These are phyloP conservation scores for Hydrochoerus hydrochaeris DNA, from an alignment of 2,113 vertebrate genomes.

Conservation along the genomic window DNA sequence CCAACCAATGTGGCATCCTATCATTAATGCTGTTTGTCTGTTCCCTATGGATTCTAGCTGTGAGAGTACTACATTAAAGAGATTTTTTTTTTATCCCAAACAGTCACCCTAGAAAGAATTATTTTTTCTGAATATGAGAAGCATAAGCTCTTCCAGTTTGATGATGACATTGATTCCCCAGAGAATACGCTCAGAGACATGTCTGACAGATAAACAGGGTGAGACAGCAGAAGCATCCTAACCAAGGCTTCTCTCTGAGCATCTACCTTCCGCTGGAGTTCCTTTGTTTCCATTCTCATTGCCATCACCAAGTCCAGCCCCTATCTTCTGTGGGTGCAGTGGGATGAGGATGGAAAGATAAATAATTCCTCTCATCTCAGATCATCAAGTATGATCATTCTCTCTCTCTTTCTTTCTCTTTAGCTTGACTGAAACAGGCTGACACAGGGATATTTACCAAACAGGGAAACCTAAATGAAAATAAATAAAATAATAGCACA, in stretches of 20 bases:
- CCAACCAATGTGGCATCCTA: neutral
- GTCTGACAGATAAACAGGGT: neutral
- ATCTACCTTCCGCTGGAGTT: constrained; percentile 12
- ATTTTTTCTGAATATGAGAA: neutral
- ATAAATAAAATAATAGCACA: constrained; percentile 12
- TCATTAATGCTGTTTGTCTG: neutral
- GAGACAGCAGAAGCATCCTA: neutral
- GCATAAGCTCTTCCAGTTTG: neutral
- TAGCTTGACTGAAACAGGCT: neutral
- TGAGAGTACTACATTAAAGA: neutral
- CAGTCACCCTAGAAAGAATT: neutral
- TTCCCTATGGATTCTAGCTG: neutral
- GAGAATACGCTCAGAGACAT: neutral
- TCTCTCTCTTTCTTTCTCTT: neutral
- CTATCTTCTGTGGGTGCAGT: neutral
- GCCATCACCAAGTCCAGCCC: neutral
- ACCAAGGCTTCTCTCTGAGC: neutral
- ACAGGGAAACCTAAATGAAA: constrained; percentile 29
- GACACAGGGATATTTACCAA: constrained; percentile 45
- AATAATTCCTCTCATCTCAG: neutral
- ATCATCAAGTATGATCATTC: constrained; percentile 1
- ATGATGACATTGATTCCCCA: neutral
- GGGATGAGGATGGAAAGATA: neutral
- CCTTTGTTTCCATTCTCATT: constrained; percentile 57
- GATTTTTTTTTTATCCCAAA: neutral